Evolutionary conservation across 2,797 vertebrate species (phyloP).

Genomic region (Mus minutoides): DNA sequence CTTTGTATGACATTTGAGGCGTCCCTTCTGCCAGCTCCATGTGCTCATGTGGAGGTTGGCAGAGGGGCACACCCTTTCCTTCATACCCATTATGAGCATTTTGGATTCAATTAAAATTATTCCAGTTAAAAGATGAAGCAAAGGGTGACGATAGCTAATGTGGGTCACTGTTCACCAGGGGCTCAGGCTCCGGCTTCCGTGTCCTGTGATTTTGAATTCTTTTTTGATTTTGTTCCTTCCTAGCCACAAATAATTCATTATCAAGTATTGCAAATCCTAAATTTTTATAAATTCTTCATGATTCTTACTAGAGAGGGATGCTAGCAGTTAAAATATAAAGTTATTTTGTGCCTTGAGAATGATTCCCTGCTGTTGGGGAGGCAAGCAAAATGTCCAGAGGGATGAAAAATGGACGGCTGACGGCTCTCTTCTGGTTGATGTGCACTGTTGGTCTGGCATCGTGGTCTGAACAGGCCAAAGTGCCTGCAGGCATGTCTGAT

Average conservation of each 20-base stretch:
- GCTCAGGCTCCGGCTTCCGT: neutral
- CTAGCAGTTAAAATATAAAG: conserved; percentile 76
- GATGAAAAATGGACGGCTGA: conserved; percentile 82
- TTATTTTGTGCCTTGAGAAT: conserved; percentile 79
- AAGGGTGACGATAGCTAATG: conserved; percentile 4
- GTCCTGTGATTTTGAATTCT: conserved; percentile 25
- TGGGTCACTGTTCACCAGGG: conserved; percentile 10
- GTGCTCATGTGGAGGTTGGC: neutral
- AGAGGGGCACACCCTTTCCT: neutral
- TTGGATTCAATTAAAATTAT: neutral
- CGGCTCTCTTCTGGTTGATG: conserved; percentile 81
- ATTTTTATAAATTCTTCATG: conserved; percentile 64
- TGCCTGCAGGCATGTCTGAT: conserved; percentile 98
- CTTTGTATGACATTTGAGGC: conserved; percentile 64
- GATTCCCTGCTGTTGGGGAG: conserved; percentile 69
- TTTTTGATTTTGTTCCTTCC: conserved; percentile 2
- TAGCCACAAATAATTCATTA: neutral
- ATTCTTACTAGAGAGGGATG: conserved; percentile 56
- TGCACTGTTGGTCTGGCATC: conserved; percentile 83
- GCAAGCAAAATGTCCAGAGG: conserved; percentile 81
- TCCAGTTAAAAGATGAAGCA: conserved; percentile 54
- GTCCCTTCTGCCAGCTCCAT: conserved; percentile 9
- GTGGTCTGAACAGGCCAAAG: conserved; percentile 88
- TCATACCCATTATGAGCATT: conserved; percentile 53
- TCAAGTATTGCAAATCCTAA: conserved; percentile 7